phyloP scores from a whole-genome alignment of 2,113 vertebrate species.

The Thamnophis sirtalis region DNA sequence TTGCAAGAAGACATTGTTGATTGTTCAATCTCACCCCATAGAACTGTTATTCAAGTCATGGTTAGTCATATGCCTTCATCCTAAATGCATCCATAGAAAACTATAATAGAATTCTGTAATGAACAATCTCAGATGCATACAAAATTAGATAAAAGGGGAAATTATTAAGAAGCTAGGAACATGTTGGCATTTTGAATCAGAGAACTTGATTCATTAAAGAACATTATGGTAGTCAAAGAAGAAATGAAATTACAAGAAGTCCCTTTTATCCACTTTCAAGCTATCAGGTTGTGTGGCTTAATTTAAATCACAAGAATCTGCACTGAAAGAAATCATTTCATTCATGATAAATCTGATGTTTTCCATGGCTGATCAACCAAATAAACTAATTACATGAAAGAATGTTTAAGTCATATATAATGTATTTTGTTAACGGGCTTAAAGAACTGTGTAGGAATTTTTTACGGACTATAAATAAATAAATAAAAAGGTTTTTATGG shows the following conservation, averaged over 20 bases:
- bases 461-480: too few species aligned
- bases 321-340: rapidly evolving
- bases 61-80: neutral
- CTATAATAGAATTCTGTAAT: neutral
- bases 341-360: rapidly evolving
- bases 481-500: rapidly evolving
- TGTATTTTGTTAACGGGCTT: rapidly evolving
- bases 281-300: neutral
- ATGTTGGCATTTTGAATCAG: neutral
- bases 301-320: neutral
- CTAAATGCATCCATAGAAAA: neutral
- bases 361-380: rapidly evolving
- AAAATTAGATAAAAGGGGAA: constrained; percentile 10
- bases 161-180: constrained; percentile 2
- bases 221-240: neutral
- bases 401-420: neutral
- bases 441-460: neutral
- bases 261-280: neutral
- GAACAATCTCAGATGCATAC: neutral
- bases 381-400: neutral
- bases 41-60: neutral
- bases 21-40: neutral
- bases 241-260: neutral
- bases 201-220: rapidly evolving
- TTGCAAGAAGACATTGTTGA: neutral